These are phyloP conservation scores for Strix aluco DNA, from an alignment of 2,113 vertebrate genomes.

Conservation along the genomic window DNA sequence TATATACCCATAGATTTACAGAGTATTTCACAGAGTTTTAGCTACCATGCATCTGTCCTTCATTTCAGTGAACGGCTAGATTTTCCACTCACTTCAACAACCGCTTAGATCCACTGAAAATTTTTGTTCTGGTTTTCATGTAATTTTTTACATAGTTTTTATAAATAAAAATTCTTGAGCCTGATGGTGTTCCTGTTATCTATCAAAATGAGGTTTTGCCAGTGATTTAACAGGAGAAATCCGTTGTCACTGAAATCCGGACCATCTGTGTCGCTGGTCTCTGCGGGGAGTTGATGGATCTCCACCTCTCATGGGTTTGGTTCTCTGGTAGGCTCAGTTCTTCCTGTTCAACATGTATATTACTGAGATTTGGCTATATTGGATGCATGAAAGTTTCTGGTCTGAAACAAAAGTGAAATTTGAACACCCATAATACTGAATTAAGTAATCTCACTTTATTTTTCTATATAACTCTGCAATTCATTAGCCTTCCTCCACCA, in stretches of 20 bases:
- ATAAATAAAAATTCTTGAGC: not conserved
- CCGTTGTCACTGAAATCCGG: not conserved
- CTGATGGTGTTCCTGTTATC: not conserved
- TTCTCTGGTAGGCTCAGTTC: not conserved
- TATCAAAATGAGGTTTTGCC: not conserved
- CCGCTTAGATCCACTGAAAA: not conserved
- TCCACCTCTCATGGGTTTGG: not conserved
- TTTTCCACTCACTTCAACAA: not conserved
- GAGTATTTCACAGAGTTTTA: not conserved
- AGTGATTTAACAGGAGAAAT: not conserved
- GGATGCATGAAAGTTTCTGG: not conserved
- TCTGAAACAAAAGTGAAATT: not conserved
- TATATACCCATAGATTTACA: constrained; percentile 54
- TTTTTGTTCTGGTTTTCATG: not conserved
- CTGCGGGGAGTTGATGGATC: not conserved
- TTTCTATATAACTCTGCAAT: not conserved
- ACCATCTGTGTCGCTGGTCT: fast-evolving
- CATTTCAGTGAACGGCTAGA: not conserved
- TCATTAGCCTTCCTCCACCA: not conserved
- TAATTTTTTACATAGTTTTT: not conserved
- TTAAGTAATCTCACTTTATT: not conserved
- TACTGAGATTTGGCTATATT: not conserved
- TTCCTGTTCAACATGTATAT: not conserved
- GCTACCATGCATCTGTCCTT: constrained; percentile 12
- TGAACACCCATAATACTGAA: not conserved